phyloP scores from a whole-genome alignment of 2,797 vertebrate genomes.

The Chelon labrosus region DNA sequence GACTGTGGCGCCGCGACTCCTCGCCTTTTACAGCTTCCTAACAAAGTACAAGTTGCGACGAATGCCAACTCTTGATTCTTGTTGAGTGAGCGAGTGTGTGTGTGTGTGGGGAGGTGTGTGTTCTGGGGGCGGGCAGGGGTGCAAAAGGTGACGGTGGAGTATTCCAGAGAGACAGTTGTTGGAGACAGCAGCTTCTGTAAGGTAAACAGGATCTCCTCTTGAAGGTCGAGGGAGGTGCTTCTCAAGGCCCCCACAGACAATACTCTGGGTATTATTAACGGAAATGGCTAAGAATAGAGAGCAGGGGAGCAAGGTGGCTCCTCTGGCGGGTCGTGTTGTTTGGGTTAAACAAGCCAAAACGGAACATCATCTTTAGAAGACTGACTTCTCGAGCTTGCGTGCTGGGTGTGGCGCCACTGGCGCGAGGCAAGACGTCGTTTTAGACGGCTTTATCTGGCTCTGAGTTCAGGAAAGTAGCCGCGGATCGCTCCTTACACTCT shows the following conservation, averaged over 20 bases:
- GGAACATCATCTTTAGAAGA: constrained; percentile 80
- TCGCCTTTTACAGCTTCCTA: constrained; percentile 76
- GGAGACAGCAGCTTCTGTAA: constrained; percentile 82
- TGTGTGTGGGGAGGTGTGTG: constrained; percentile 29
- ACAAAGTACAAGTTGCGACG: constrained; percentile 69
- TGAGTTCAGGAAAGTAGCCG: constrained; percentile 24
- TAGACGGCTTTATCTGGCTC: constrained; percentile 46
- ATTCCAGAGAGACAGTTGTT: constrained; percentile 82
- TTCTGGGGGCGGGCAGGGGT: constrained; percentile 42
- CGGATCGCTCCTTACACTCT: constrained; percentile 35
- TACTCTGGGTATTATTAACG: constrained; percentile 86
- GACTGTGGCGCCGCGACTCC: constrained; percentile 51
- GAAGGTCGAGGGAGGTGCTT: constrained; percentile 83
- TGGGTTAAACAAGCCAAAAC: constrained; percentile 80
- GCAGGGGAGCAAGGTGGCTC: constrained; percentile 81
- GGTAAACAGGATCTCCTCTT: constrained; percentile 88
- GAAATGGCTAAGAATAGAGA: constrained; percentile 89
- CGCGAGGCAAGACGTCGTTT: constrained; percentile 47
- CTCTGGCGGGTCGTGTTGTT: constrained; percentile 73
- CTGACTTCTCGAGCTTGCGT: constrained; percentile 55
- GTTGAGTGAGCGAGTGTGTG: constrained; percentile 40
- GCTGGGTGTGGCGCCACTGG: constrained; percentile 68
- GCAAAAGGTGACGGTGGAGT: constrained; percentile 71
- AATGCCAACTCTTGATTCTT: constrained; percentile 70
- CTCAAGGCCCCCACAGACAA: constrained; percentile 86